Conservation (phyloP, 2,113 vertebrate genomes). For the Ciconia maguari region DNA sequence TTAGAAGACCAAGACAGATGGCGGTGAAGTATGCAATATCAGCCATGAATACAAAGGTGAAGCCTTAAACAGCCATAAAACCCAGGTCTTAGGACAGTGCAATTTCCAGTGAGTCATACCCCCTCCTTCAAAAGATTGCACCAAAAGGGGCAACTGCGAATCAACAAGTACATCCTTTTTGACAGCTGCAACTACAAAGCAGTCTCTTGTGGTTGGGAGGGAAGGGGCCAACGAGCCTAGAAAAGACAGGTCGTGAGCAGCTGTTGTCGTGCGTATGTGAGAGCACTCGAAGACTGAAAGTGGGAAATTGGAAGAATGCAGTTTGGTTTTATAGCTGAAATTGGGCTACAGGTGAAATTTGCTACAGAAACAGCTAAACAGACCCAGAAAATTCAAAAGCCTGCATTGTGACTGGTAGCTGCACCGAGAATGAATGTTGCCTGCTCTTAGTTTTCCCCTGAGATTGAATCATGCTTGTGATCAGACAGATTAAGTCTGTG, state of each 20-base stretch:
- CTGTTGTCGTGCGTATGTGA: not conserved
- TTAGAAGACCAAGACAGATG: not conserved
- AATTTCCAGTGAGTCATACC: not conserved
- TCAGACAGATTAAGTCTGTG: not conserved
- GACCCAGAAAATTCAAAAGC: not conserved
- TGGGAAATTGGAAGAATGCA: not conserved
- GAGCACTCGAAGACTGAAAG: slow-evolving; percentile 33
- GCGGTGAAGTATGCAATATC: not conserved
- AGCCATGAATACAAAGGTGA: not conserved
- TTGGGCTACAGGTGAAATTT: not conserved
- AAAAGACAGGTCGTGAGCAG: not conserved
- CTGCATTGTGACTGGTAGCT: not conserved
- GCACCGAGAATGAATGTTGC: not conserved
- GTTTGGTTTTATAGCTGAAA: not conserved
- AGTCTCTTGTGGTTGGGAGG: not conserved
- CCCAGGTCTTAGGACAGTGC: not conserved
- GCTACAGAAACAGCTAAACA: not conserved
- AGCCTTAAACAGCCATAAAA: not conserved
- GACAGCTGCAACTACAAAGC: not conserved
- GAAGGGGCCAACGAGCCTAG: not conserved
- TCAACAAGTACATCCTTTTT: not conserved
- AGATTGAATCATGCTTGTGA: not conserved
- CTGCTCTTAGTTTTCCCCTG: not conserved
- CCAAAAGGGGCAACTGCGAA: not conserved
- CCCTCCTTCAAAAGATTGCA: not conserved